Base-by-base conservation (phyloP, 2,888 invertebrate genomes). In the Venustoraphidia nigricollis region DNA sequence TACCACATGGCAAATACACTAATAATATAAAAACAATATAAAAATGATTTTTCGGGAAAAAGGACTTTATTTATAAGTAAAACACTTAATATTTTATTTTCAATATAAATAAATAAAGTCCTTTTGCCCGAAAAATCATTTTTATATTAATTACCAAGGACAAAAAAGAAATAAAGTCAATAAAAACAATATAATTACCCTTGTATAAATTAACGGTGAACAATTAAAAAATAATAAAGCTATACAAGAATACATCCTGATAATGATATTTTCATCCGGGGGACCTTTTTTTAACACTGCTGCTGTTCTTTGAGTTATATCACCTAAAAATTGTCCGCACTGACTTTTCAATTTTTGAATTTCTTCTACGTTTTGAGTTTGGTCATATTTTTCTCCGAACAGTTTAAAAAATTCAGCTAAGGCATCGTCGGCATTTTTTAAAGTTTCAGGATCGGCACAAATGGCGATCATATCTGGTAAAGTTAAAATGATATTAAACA, bases 171-270 rank as follows among this genome's bases (percentile, higher is more conserved):
- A n/a, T n/a, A n/a, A n/a, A n/a, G n/a, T n/a, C n/a, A n/a, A 9
- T 13, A 10, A 41, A 41, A 14, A 27, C 27, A 27, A 27, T 10
- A 34, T 37, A 44, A 36, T 14, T 10, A 44, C 44, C 13, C 34
- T 35, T 36, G 36, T 44, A 14, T 44, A 44, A 13, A 44, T 44
- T 14, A 44, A 13, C 9, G 27, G 36, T 4, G 44, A 35, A 17
- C 44, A 44, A 44, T 44, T 36, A 44, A 34, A 44, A 44, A 36
- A 44, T 37, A 44, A 44, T 14, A 34, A 14, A 10, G 36, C 44
- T 17, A 36, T 13, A 17, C 11, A 10, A 13, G 44, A 13, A 10
- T 44, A 44, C 36, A 34, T 36, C 9, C 37, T 34, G 9, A 36
- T 11, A 36, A 44, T 14, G 2, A 36, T 35, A 34, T 44, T 44